Percentiles rank a stretch among this genome's conserved stretches.
Conservation (phyloP, 2,888 invertebrate genomes). For the Acleris laterana region DNA sequence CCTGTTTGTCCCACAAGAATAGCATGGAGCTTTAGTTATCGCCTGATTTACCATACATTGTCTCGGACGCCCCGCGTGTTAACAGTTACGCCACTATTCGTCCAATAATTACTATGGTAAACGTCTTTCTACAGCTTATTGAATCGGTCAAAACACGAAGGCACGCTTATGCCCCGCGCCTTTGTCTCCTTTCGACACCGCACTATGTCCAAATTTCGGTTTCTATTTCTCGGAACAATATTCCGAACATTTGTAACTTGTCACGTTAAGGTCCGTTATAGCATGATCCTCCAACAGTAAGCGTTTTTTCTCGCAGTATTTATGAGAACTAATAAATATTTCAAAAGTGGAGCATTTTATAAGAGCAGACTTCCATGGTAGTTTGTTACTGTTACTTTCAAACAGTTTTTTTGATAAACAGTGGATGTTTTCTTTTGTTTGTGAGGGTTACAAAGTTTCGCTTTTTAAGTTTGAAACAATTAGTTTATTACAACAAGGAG, state of each 20-base stretch:
- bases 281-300: constrained; percentile 66
- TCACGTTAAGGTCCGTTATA: constrained; percentile 71
- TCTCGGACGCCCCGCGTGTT: constrained; percentile 67
- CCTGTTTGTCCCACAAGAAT: constrained; percentile 40
- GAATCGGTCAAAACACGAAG: constrained; percentile 75
- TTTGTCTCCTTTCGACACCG: constrained; percentile 69
- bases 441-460: constrained; percentile 65
- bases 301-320: constrained; percentile 60
- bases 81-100: constrained; percentile 71
- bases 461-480: constrained; percentile 59
- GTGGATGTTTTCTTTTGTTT: constrained; percentile 55
- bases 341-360: constrained; percentile 78
- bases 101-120: constrained; percentile 79
- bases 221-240: constrained; percentile 74
- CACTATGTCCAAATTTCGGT: constrained; percentile 83
- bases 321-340: constrained; percentile 79
- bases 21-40: constrained; percentile 50
- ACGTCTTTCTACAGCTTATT: constrained; percentile 69
- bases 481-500: background rate
- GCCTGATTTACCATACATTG: constrained; percentile 59
- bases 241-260: constrained; percentile 63
- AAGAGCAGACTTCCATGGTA: constrained; percentile 76
- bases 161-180: constrained; percentile 74
- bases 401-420: constrained; percentile 58
- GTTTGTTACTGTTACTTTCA: constrained; percentile 81